Conservation (phyloP, 2,113 vertebrate species). For the Poicephalus meyeri region DNA sequence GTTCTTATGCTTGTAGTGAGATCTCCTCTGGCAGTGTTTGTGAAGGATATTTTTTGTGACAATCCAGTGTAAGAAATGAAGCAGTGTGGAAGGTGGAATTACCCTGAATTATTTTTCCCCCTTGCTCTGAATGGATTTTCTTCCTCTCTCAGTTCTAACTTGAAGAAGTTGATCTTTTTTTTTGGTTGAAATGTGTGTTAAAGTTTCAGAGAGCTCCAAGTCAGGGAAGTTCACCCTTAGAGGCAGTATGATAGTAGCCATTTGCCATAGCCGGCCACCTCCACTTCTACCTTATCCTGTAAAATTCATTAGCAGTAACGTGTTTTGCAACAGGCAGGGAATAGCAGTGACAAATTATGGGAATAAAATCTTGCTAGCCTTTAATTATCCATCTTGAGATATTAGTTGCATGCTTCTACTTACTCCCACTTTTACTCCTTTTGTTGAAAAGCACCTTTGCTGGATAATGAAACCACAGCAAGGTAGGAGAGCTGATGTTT, state of each 20-base stretch:
- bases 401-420: background rate
- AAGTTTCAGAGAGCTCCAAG: background rate
- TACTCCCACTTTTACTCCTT: background rate
- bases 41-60: background rate
- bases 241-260: background rate
- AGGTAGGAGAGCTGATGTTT: background rate
- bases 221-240: background rate
- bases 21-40: background rate
- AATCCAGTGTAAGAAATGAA: conserved; percentile 2
- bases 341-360: background rate
- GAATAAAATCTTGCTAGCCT: background rate
- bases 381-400: background rate
- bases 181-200: background rate
- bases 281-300: background rate
- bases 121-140: background rate
- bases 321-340: background rate
- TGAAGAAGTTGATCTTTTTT: background rate
- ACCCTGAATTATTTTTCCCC: background rate
- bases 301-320: background rate
- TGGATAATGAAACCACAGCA: background rate
- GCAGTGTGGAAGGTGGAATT: background rate
- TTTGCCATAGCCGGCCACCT: background rate
- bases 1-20: background rate
- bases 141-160: background rate
- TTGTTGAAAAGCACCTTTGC: background rate